These are phyloP conservation scores for Aleadryas rufinucha DNA, from an alignment of 2,113 vertebrate genomes.

Conservation along the genomic window DNA sequence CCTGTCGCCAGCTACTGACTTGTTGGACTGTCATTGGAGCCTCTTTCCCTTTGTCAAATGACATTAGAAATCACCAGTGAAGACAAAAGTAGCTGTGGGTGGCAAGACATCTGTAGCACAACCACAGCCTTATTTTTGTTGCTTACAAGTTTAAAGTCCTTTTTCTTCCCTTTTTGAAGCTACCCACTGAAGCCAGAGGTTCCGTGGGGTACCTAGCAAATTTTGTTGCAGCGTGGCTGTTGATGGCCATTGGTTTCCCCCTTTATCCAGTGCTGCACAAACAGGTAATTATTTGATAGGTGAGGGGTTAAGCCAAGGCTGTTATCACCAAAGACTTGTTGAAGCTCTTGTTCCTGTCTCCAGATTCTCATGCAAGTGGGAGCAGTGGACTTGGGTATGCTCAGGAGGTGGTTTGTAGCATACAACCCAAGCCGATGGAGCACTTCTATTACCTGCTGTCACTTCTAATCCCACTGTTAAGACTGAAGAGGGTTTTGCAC, in stretches of 20 bases:
- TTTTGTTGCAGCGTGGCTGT: background rate
- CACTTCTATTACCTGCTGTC: background rate
- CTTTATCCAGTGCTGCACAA: background rate
- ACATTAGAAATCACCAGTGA: background rate
- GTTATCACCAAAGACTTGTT: background rate
- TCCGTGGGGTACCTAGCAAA: background rate
- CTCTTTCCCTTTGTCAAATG: background rate
- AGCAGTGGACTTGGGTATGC: background rate
- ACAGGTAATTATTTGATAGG: background rate
- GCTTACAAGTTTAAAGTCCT: background rate
- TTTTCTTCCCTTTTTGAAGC: background rate
- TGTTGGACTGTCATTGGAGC: background rate
- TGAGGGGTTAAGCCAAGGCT: background rate
- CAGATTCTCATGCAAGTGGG: background rate
- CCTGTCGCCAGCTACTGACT: background rate
- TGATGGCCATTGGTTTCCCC: background rate
- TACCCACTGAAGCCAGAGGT: background rate
- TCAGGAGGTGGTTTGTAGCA: background rate
- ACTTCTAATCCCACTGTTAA: background rate
- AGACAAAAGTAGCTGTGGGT: background rate
- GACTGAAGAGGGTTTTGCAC: background rate
- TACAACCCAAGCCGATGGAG: accelerated
- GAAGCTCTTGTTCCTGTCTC: background rate
- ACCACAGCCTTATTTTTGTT: background rate
- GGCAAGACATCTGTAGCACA: background rate